These are phyloP conservation scores for Heliconius congener DNA, from an alignment of 1,140 invertebrate species.

Conservation along the genomic window DNA sequence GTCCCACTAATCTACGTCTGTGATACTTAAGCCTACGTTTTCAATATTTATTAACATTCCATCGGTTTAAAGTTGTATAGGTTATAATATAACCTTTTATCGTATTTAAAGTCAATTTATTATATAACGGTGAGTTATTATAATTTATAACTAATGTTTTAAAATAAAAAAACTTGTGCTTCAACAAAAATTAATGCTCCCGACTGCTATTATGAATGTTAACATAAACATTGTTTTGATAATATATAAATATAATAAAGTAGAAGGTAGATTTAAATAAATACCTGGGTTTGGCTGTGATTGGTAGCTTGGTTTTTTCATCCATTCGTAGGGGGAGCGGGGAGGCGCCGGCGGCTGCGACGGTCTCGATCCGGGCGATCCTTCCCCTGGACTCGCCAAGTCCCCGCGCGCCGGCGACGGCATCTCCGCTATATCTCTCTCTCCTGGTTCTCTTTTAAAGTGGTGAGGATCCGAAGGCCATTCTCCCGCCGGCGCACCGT, in stretches of 20 bases:
- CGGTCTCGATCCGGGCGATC: constrained; percentile 72
- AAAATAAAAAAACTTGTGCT: neutral
- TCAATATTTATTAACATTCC: too few species aligned
- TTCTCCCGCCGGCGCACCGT: constrained; percentile 77
- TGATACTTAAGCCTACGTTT: too few species aligned
- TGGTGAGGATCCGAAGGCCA: constrained; percentile 76
- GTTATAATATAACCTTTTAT: too few species aligned
- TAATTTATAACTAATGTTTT: too few species aligned
- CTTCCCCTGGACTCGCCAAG: constrained; percentile 84
- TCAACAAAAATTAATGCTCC: neutral
- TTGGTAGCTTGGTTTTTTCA: constrained; percentile 93
- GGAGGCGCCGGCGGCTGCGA: constrained; percentile 84
- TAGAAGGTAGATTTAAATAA: constrained; percentile 56
- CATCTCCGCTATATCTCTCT: constrained; percentile 78
- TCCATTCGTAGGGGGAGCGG: constrained; percentile 93
- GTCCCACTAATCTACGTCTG: too few species aligned
- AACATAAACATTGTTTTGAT: neutral
- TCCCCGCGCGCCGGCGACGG: constrained; percentile 85
- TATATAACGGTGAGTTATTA: too few species aligned
- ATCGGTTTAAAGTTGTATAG: too few species aligned
- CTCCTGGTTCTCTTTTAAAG: constrained; percentile 71
- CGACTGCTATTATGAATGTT: neutral
- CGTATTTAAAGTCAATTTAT: too few species aligned
- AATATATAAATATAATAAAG: neutral
- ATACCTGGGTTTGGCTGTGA: constrained; percentile 91